These are phyloP conservation scores for Hyaena hyaena DNA, from an alignment of 2,113 vertebrate species.

Conservation along the genomic window DNA sequence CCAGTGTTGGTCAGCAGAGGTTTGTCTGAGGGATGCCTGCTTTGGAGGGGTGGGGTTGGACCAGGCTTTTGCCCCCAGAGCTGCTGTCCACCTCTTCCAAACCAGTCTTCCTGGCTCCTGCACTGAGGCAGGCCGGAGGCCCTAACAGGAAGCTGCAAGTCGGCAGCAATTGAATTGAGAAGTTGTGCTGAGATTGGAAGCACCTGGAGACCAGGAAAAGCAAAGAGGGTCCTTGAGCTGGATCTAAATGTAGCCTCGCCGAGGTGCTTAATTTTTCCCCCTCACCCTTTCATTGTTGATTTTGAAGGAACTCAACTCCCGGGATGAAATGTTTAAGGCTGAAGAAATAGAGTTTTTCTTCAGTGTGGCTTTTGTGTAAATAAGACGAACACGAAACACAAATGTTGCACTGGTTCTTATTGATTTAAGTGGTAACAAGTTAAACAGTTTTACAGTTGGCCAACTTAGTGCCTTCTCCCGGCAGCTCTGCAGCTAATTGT, in stretches of 20 bases:
- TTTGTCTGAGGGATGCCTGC: background rate
- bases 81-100: background rate
- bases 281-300: constrained; percentile 28
- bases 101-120: background rate
- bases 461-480: background rate
- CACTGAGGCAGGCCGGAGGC: background rate
- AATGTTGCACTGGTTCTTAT: constrained; percentile 1
- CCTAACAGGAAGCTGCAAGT: background rate
- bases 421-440: constrained; percentile 23
- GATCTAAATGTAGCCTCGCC: constrained; percentile 56
- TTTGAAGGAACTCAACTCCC: constrained; percentile 8
- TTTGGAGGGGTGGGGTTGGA: background rate
- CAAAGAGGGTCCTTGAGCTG: constrained; percentile 30
- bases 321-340: background rate
- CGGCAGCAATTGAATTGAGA: constrained; percentile 46
- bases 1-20: background rate
- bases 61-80: background rate
- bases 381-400: background rate
- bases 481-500: background rate
- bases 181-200: constrained; percentile 48
- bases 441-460: background rate
- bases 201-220: constrained; percentile 35
- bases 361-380: constrained; percentile 57
- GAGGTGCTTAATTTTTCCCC: background rate
- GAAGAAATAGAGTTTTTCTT: constrained; percentile 29